Evolutionary conservation across 2,888 invertebrate genomes (phyloP).

Genomic region (Caenorhabditis sp.): DNA sequence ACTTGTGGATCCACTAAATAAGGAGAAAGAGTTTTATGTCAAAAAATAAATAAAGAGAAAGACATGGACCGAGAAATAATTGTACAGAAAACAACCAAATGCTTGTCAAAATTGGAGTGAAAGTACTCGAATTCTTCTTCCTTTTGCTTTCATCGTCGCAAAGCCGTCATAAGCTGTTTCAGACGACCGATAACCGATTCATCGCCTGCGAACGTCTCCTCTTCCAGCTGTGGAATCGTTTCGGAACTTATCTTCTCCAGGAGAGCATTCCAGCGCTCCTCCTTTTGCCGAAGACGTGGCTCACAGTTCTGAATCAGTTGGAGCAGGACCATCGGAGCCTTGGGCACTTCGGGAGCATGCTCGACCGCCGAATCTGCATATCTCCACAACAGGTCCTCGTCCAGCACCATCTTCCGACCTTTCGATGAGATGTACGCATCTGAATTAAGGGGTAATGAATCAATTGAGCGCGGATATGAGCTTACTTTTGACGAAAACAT

Average conservation of each 20-base stretch:
- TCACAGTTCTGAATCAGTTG: slow-evolving; percentile 14
- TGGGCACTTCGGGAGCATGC: slow-evolving; percentile 29
- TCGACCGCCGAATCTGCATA: slow-evolving; percentile 25
- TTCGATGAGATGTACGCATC: slow-evolving; percentile 10
- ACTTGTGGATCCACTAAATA: slow-evolving; percentile 59
- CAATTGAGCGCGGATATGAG: not conserved
- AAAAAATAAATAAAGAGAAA: not conserved
- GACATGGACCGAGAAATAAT: too few species aligned
- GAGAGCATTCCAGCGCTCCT: slow-evolving; percentile 14
- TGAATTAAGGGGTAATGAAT: slow-evolving; percentile 1
- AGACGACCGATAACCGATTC: slow-evolving; percentile 12
- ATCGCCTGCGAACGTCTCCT: slow-evolving; percentile 14
- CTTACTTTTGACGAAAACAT: slow-evolving; percentile 50
- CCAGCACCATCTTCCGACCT: slow-evolving; percentile 26
- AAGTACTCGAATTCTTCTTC: too few species aligned
- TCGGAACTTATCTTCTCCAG: slow-evolving; percentile 1
- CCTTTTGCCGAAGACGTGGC: not conserved
- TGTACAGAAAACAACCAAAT: too few species aligned
- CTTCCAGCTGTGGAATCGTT: slow-evolving; percentile 18
- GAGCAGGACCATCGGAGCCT: slow-evolving; percentile 14
- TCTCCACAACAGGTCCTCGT: slow-evolving; percentile 33
- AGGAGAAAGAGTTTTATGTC: too few species aligned
- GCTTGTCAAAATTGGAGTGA: too few species aligned
- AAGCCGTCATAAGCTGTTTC: not conserved
- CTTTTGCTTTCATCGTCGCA: too few species aligned